Base-by-base conservation (phyloP, 1,140 invertebrate species). In the Lordiphosa clarofinis region DNA sequence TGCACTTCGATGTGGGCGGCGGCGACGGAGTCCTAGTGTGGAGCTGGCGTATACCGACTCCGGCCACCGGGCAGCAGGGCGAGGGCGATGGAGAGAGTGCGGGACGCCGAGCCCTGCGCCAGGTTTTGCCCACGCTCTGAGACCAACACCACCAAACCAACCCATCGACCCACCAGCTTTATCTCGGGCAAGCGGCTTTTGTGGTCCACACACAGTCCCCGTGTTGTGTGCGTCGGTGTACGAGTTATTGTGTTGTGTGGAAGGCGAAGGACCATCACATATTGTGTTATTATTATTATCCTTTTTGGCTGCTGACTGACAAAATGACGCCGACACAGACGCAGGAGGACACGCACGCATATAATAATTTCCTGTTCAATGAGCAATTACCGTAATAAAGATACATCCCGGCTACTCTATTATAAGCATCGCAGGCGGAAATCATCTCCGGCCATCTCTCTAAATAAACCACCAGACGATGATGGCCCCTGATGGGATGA, bases 311-410 rank as follows among this genome's bases (percentile, higher is more conserved):
- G 44, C 42, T n/a, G 31, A 24, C 42, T 44, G 31, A 44, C 28
- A 44, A 19, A 9, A 39, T 12, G 42, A 37, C 44, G 21, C 39
- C 53, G 12, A 9, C 6, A 8, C 11, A 19, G 28, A 7, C 10
- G 55, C 36, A 19, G 28, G 43, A 43, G 24, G 21, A 50, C 56
- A 65, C 53, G 38, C 56, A 73, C 76, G 73, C 75, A 84, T 72
- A 70, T 70, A 87, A 86, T 82, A 86, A 86, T 87, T 86, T 86
- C 82, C 82, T 74, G 82, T 65, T 87, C 82, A 86, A 84, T 86
- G 82, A 73, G 55, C 82, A 87, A 86, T 86, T 84, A 81, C 59
- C 59, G 62, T 78, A 84, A 82, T 82, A 84, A 73, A 84, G 73
- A 82, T 73, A 82, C 55, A 78, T 78, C 60, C 70, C 61, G 58